Evolutionary conservation across 2,113 vertebrate genomes (phyloP).

Genomic region (Paradoxurus hermaphroditus): DNA sequence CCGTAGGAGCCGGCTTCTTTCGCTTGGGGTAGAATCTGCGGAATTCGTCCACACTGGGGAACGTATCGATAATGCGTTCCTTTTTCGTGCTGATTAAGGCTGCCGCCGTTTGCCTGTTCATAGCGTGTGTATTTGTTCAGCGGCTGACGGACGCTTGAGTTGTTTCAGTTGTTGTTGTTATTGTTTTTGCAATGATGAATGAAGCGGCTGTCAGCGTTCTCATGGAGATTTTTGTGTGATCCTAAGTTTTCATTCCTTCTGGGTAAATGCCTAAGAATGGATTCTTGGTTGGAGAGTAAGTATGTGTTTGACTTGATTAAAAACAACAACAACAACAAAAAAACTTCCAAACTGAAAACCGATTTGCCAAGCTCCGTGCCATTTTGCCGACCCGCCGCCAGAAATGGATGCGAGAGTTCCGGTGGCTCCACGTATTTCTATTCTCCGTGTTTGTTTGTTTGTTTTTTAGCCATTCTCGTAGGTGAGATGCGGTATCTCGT

Average conservation of each 20-base stretch:
- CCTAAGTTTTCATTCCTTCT: neutral
- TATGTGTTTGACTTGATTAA: neutral
- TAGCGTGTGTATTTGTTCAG: neutral
- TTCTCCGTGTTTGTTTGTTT: too few relatives aligned
- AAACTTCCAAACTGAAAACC: neutral
- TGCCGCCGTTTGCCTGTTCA: neutral
- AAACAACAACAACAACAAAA: too few relatives aligned
- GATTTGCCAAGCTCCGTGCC: neutral
- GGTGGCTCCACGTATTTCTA: neutral
- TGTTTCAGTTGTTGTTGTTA: neutral
- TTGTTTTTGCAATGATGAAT: neutral
- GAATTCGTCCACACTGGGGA: too few relatives aligned
- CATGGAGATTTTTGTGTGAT: neutral
- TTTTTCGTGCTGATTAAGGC: neutral
- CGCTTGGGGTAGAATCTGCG: rapidly evolving
- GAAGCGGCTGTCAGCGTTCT: neutral
- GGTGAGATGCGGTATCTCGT: neutral
- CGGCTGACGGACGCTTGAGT: too few relatives aligned
- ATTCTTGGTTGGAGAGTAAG: neutral
- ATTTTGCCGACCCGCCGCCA: neutral
- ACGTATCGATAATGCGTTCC: rapidly evolving
- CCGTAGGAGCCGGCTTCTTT: neutral
- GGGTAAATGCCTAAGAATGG: neutral
- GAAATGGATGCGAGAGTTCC: neutral
- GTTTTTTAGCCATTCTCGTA: neutral